Evolutionary conservation across 1,140 invertebrate species (phyloP).

Genomic region (Monochamus saltuarius): DNA sequence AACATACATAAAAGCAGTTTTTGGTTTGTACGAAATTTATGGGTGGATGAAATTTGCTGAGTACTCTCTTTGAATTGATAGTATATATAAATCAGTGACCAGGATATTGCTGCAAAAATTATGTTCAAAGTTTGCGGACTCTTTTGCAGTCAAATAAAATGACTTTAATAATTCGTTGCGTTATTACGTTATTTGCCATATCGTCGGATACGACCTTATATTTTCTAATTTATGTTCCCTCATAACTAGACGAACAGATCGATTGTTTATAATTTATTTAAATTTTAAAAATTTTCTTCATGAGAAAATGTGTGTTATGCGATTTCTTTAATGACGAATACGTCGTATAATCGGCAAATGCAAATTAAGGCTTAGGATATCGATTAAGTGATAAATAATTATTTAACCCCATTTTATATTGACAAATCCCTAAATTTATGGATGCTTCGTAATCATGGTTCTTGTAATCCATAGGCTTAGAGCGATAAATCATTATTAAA

Average conservation of each 20-base stretch:
- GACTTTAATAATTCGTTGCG: constrained; percentile 47
- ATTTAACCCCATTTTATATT: constrained; percentile 40
- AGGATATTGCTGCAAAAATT: constrained; percentile 48
- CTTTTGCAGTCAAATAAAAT: constrained; percentile 47
- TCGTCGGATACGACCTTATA: too few relatives aligned
- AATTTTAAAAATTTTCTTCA: too few relatives aligned
- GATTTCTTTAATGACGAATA: too few relatives aligned
- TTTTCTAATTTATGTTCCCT: too few relatives aligned
- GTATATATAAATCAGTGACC: constrained; percentile 45
- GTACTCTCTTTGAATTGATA: constrained; percentile 48
- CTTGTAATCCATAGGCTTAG: constrained; percentile 35
- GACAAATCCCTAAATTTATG: constrained; percentile 38
- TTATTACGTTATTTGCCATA: constrained; percentile 40
- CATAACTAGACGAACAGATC: too few relatives aligned
- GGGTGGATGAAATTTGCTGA: constrained; percentile 45
- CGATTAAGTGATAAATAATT: constrained; percentile 39
- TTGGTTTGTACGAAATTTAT: constrained; percentile 39
- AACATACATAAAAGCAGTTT: constrained; percentile 39
- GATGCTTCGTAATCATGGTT: constrained; percentile 32
- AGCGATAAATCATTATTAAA: constrained; percentile 37
- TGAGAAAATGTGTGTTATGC: too few relatives aligned
- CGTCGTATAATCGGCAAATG: background rate
- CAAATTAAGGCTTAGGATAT: constrained; percentile 29
- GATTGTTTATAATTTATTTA: too few relatives aligned
- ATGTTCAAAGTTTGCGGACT: constrained; percentile 47